Evolutionary conservation across 1,140 invertebrate genomes (phyloP).

Genomic region (Brachionus koreanus): DNA sequence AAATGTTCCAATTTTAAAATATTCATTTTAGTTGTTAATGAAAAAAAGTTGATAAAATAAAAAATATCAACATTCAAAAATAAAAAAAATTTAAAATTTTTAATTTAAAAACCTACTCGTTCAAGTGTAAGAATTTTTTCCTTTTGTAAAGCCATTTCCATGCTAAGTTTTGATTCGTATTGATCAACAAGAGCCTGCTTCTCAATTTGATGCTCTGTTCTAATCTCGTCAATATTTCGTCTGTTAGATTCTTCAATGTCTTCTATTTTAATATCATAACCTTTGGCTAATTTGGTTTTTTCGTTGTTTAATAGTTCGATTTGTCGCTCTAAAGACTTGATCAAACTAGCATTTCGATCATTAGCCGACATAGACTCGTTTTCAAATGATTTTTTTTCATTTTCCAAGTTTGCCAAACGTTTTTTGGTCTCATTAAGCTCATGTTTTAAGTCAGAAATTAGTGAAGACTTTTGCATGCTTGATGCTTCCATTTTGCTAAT

Average conservation of each 20-base stretch:
- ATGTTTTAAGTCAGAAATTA: conserved; percentile 33
- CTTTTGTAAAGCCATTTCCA: neutral
- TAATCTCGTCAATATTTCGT: neutral
- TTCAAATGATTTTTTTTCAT: neutral
- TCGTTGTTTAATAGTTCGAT: conserved; percentile 9
- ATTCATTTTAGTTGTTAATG: too few species aligned
- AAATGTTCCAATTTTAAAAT: too few species aligned
- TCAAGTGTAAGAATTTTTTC: conserved; percentile 37
- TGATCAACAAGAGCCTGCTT: neutral
- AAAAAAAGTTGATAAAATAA: too few species aligned
- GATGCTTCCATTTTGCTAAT: conserved; percentile 15
- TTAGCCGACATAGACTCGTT: neutral
- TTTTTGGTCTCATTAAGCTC: conserved; percentile 3
- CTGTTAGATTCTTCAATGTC: neutral
- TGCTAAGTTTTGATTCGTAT: neutral
- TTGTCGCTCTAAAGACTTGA: conserved; percentile 6
- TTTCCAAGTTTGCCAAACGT: neutral
- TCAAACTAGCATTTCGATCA: neutral
- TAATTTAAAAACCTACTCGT: neutral
- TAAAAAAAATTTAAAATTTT: neutral
- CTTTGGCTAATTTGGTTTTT: neutral
- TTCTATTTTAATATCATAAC: neutral
- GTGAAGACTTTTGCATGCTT: neutral
- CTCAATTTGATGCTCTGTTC: conserved; percentile 27
- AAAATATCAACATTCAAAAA: neutral